phyloP scores from a whole-genome alignment of 2,797 vertebrate genomes.

The Miichthys miiuy region DNA sequence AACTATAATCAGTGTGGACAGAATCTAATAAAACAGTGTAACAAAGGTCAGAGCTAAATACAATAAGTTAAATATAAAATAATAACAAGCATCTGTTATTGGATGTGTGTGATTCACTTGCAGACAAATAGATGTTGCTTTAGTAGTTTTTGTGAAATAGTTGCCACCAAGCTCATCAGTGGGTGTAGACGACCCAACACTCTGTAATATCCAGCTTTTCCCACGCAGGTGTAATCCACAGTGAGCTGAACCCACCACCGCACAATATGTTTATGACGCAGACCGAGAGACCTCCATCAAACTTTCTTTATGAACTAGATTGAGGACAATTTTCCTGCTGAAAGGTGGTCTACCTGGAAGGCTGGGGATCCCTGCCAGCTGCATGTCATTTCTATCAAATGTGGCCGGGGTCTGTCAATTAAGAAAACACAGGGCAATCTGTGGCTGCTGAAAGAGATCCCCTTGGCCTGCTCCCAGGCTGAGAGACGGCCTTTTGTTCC shows the following conservation, averaged over 20 bases:
- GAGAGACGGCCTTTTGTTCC: slow-evolving; percentile 93
- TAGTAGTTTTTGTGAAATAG: slow-evolving; percentile 7
- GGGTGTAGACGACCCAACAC: slow-evolving; percentile 25
- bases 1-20: neutral
- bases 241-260: slow-evolving; percentile 50
- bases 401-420: slow-evolving; percentile 91
- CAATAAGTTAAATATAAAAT: neutral
- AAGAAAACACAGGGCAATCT: slow-evolving; percentile 96
- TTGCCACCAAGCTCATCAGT: neutral
- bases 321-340: slow-evolving; percentile 90
- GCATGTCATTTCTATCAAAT: slow-evolving; percentile 90
- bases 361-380: slow-evolving; percentile 86
- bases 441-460: slow-evolving; percentile 94
- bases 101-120: neutral
- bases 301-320: slow-evolving; percentile 85
- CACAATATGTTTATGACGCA: slow-evolving; percentile 60
- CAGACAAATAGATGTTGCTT: neutral
- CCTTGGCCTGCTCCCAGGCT: slow-evolving; percentile 83
- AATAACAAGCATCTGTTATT: slow-evolving; percentile 3
- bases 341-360: slow-evolving; percentile 91
- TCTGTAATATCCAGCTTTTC: slow-evolving; percentile 58
- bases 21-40: neutral
- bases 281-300: slow-evolving; percentile 70
- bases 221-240: slow-evolving; percentile 69
- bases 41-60: neutral